phyloP scores from a whole-genome alignment of 2,113 vertebrate species.

The Macquaria ambigua region DNA sequence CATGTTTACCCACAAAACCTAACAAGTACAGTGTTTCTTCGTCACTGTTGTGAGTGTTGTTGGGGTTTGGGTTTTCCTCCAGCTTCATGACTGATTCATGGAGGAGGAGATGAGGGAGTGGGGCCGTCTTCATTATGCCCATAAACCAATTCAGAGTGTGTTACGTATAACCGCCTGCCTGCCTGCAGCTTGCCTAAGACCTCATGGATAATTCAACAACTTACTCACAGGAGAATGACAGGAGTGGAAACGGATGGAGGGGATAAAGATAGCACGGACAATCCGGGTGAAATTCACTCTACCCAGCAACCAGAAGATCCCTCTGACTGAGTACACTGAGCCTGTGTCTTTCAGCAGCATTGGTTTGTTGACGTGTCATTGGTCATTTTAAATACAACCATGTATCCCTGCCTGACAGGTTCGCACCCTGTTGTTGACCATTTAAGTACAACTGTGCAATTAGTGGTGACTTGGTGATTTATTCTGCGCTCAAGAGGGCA shows the following conservation, averaged over 20 bases:
- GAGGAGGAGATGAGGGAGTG: background rate
- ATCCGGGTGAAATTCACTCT: constrained; percentile 46
- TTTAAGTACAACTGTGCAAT: constrained; percentile 29
- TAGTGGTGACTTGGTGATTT: background rate
- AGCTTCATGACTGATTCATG: constrained; percentile 48
- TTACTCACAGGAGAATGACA: constrained; percentile 43
- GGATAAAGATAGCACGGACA: constrained; percentile 69
- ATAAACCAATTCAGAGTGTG: constrained; percentile 31
- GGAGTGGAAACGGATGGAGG: constrained; percentile 30
- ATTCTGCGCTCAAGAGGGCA: background rate
- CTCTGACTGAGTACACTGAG: constrained; percentile 2
- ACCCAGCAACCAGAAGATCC: constrained; percentile 68
- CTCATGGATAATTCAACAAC: constrained; percentile 72
- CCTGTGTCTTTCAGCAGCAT: background rate
- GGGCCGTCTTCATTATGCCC: constrained; percentile 39
- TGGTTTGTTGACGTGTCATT: constrained; percentile 12
- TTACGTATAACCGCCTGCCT: constrained; percentile 27
- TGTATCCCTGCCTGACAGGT: background rate
- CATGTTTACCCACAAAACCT: constrained; percentile 17
- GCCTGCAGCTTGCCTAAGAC: constrained; percentile 42
- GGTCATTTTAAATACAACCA: constrained; percentile 7
- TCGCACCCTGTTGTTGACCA: background rate
- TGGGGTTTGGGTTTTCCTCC: background rate
- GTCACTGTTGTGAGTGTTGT: background rate
- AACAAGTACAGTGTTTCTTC: background rate